These are phyloP conservation scores for Trachythela sp. DNA, from an alignment of 64 coral and sea anemone species.

Conservation along the genomic window DNA sequence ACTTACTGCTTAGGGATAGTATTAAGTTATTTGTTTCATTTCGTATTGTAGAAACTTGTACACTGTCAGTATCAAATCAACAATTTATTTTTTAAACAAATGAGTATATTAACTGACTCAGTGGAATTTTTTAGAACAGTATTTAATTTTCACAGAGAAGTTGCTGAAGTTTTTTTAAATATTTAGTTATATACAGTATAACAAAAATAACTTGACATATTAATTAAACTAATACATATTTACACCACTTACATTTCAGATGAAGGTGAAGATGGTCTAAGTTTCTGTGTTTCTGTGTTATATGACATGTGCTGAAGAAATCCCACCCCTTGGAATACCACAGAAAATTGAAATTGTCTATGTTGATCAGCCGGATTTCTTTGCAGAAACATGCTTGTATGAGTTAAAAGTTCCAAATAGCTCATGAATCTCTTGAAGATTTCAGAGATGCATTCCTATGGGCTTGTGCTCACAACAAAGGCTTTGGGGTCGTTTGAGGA, in stretches of 20 bases:
- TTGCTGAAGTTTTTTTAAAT: too few relatives aligned
- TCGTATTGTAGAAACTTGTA: too few relatives aligned
- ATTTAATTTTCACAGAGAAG: too few relatives aligned
- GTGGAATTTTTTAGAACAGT: too few relatives aligned
- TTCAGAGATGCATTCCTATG: neutral
- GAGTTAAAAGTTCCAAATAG: constrained; percentile 11
- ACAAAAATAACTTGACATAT: too few relatives aligned
- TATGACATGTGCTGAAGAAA: neutral
- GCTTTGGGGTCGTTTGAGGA: neutral
- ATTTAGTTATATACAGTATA: too few relatives aligned
- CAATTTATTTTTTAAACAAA: too few relatives aligned
- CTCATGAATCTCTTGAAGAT: neutral
- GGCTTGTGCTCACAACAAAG: constrained; percentile 4
- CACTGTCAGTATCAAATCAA: too few relatives aligned
- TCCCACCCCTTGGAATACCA: neutral
- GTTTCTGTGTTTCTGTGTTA: neutral
- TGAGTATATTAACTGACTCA: too few relatives aligned
- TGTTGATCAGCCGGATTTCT: neutral
- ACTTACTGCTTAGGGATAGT: neutral
- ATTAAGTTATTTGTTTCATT: neutral
- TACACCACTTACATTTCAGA: neutral
- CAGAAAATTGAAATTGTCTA: neutral
- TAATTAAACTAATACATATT: neutral
- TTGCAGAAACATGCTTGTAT: constrained; percentile 4
- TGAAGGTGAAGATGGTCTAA: neutral